A percentile compares a stretch with the other conserved stretches of the same genome.
Conservation (phyloP, 1,140 invertebrate species). For the Centruroides sculpturatus region DNA sequence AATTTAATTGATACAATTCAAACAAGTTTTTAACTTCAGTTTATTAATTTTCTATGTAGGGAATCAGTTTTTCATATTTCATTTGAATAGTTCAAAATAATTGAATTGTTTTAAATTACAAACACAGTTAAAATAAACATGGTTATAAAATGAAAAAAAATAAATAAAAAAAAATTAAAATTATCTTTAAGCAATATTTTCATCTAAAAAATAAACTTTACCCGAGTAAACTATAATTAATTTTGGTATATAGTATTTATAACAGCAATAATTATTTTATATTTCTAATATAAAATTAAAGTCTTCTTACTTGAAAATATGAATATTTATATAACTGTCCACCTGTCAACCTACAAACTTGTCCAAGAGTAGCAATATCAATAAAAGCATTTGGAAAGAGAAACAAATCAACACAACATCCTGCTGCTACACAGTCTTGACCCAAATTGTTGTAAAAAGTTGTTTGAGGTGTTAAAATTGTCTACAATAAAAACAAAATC, state of each 20-base stretch:
- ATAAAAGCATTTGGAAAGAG: conserved; percentile 21
- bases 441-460: conserved; percentile 18
- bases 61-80: too few relatives aligned
- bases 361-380: conserved; percentile 20
- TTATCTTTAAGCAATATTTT: too few relatives aligned
- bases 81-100: too few relatives aligned
- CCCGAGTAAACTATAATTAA: too few relatives aligned
- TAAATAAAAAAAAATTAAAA: too few relatives aligned
- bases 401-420: conserved; percentile 21
- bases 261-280: background rate
- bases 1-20: too few relatives aligned
- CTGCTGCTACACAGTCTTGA: conserved; percentile 19
- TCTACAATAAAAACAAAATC: conserved; percentile 28
- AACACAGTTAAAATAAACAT: too few relatives aligned
- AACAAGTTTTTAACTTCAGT: too few relatives aligned
- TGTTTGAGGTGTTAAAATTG: conserved; percentile 16
- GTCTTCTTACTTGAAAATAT: conserved; percentile 13
- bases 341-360: conserved; percentile 19
- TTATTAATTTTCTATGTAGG: too few relatives aligned
- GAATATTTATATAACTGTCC: conserved; percentile 19
- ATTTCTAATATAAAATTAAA: background rate
- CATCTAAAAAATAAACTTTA: too few relatives aligned
- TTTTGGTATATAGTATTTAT: background rate
- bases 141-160: too few relatives aligned
- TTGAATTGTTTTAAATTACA: too few relatives aligned